A percentile compares a stretch with the other conserved stretches of the same genome.
These are phyloP conservation scores for Junonia oenone DNA, from an alignment of 2,888 invertebrate genomes.

Conservation along the genomic window DNA sequence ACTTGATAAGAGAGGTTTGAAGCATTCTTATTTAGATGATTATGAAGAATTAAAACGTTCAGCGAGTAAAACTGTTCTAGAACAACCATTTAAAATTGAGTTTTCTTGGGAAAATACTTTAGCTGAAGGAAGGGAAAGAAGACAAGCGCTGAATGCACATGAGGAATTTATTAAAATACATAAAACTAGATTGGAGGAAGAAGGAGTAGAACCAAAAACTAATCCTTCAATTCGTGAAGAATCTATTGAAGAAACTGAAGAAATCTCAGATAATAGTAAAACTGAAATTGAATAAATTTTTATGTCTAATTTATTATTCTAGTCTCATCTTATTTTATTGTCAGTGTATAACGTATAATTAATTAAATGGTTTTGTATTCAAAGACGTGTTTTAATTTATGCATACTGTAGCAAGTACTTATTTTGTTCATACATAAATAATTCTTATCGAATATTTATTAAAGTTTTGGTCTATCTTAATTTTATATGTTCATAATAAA, in stretches of 20 bases:
- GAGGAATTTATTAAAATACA: conserved; percentile 56
- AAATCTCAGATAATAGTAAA: background rate
- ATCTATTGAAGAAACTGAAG: conserved; percentile 3
- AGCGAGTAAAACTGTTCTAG: conserved; percentile 56
- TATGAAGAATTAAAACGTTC: conserved; percentile 48
- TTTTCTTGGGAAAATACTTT: conserved; percentile 80
- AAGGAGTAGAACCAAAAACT: conserved; percentile 23
- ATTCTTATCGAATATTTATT: too few species aligned
- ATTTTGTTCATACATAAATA: too few species aligned
- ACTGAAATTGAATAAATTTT: background rate
- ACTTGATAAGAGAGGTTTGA: conserved; percentile 56
- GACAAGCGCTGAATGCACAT: conserved; percentile 63
- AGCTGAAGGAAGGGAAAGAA: conserved; percentile 69
- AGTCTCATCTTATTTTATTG: background rate
- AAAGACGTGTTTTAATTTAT: too few species aligned
- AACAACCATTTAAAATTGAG: conserved; percentile 65
- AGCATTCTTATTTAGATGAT: conserved; percentile 55
- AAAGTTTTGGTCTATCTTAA: too few species aligned
- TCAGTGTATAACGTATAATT: background rate
- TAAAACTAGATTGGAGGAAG: conserved; percentile 48
- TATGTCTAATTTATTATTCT: background rate
- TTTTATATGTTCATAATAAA: too few species aligned
- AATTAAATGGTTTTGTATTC: too few species aligned
- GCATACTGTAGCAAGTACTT: too few species aligned
- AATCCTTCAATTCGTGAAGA: background rate